Evolutionary conservation across 2,888 invertebrate genomes (phyloP).

Genomic region (Eupeodes latifasciatus): DNA sequence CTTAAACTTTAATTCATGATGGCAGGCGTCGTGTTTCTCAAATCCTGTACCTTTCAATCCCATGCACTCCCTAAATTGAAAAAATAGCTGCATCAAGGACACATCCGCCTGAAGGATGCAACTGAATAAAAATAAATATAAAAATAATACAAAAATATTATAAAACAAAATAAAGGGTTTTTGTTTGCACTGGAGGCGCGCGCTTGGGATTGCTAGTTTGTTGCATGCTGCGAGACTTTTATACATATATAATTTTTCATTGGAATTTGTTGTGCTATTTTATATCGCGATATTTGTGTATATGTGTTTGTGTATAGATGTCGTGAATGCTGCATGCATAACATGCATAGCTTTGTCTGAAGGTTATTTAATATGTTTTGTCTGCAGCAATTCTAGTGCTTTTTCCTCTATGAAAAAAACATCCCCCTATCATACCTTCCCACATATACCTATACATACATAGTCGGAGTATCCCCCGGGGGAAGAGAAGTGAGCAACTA

Average conservation of each 20-base stretch:
- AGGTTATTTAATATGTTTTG: constrained; percentile 63
- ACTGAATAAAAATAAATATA: constrained; percentile 6
- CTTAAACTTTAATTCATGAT: too few species aligned
- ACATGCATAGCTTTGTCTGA: constrained; percentile 62
- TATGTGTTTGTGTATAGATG: not conserved
- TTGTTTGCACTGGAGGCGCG: constrained; percentile 32
- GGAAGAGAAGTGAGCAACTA: constrained; percentile 8
- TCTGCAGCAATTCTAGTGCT: constrained; percentile 7
- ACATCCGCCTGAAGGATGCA: constrained; percentile 66
- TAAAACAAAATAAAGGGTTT: constrained; percentile 10
- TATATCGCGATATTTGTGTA: constrained; percentile 25
- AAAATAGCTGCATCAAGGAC: constrained; percentile 67
- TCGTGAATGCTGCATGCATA: constrained; percentile 46
- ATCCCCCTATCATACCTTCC: not conserved
- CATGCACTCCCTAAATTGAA: constrained; percentile 61
- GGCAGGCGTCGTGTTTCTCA: not conserved
- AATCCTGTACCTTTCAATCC: not conserved
- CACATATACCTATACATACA: too few species aligned
- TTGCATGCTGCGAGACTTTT: constrained; percentile 71
- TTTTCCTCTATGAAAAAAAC: constrained; percentile 5
- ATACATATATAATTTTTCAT: constrained; percentile 42
- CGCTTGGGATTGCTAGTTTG: constrained; percentile 69
- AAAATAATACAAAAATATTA: not conserved
- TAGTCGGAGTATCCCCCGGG: too few species aligned
- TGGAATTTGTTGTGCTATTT: constrained; percentile 72